Evolutionary conservation across 2,113 vertebrate genomes (phyloP).

Genomic region (Pithys albifrons): DNA sequence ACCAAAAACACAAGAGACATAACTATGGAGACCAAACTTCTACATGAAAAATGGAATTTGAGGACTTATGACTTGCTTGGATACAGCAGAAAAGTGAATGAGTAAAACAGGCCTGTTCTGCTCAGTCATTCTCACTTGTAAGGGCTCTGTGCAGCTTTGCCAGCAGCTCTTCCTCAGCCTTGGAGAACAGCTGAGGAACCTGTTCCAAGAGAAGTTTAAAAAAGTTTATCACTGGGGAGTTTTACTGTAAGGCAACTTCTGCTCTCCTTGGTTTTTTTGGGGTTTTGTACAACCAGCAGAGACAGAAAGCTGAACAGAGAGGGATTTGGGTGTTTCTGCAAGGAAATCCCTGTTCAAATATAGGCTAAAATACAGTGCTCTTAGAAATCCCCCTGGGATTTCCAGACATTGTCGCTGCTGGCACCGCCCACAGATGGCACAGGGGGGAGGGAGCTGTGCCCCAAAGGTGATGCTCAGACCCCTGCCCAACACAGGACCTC

Average conservation of each 20-base stretch:
- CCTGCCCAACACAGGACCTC: rapidly evolving
- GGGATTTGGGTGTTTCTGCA: background rate
- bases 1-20: background rate
- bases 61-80: constrained; percentile 29
- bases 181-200: background rate
- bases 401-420: background rate
- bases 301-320: background rate
- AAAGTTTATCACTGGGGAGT: constrained; percentile 33
- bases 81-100: constrained; percentile 48
- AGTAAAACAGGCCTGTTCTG: constrained; percentile 47
- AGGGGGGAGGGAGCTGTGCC: background rate
- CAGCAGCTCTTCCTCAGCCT: constrained; percentile 42
- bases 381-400: background rate
- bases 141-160: constrained; percentile 11
- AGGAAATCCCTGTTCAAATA: constrained; percentile 38
- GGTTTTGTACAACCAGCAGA: background rate
- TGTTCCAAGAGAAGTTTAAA: constrained; percentile 33
- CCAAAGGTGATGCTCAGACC: background rate
- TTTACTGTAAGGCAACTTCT: constrained; percentile 6
- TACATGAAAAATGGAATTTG: background rate
- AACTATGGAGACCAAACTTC: background rate
- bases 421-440: background rate
- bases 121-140: constrained; percentile 47
- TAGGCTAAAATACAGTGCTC: background rate
- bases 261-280: background rate